phyloP scores from a whole-genome alignment of 2,797 vertebrate genomes.

The Lagocephalus sceleratus region DNA sequence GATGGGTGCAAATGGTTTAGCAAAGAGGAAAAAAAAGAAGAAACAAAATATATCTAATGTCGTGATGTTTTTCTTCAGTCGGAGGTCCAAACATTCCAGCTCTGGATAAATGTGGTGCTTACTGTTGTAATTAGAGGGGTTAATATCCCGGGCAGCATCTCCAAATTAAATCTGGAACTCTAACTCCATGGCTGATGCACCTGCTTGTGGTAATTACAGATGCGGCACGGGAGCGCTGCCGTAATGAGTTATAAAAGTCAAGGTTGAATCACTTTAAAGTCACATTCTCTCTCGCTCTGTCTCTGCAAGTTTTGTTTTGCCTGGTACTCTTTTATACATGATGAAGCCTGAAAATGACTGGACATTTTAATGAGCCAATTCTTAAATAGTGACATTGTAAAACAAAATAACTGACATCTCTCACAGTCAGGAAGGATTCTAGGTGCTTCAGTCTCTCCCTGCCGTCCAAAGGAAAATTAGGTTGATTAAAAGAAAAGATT shows the following conservation, averaged over 20 bases:
- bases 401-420: too few species aligned
- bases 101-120: conserved; percentile 40
- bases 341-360: too few species aligned
- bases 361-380: too few species aligned
- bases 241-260: conserved; percentile 68
- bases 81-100: conserved; percentile 49
- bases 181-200: conserved; percentile 67
- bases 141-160: conserved; percentile 75
- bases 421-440: too few species aligned
- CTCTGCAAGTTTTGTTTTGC: background rate
- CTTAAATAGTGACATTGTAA: too few species aligned
- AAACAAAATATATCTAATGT: too few species aligned
- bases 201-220: conserved; percentile 72
- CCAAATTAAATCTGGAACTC: conserved; percentile 71
- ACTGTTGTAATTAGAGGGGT: conserved; percentile 72
- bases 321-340: too few species aligned
- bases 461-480: too few species aligned
- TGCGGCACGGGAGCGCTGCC: conserved; percentile 55
- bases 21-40: too few species aligned
- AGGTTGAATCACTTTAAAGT: conserved; percentile 61
- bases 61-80: conserved; percentile 35
- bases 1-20: too few species aligned
- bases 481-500: too few species aligned
- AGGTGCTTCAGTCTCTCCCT: too few species aligned
- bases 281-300: conserved; percentile 36